phyloP scores from a whole-genome alignment of 2,888 invertebrate genomes.

The Chirona hameri region DNA sequence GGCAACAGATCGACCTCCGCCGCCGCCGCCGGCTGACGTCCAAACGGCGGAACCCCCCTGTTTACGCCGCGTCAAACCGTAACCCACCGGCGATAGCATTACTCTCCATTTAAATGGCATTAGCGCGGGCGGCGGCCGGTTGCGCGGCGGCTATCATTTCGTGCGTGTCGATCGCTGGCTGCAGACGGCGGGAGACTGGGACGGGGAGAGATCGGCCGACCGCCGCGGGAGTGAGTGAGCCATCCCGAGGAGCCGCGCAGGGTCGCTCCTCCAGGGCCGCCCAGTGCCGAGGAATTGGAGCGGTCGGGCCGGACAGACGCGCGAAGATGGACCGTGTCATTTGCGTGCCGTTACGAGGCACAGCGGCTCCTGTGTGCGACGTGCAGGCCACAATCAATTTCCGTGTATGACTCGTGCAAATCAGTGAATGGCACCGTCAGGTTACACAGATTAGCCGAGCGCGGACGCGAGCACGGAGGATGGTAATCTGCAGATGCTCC shows the following conservation, averaged over 20 bases:
- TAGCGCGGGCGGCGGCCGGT: not conserved
- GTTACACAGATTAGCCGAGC: not conserved
- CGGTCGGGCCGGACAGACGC: not conserved
- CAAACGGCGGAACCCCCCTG: not conserved
- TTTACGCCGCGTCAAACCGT: not conserved
- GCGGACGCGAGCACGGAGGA: too few species aligned
- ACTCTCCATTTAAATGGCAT: not conserved
- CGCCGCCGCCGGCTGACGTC: too few species aligned
- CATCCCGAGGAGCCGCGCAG: not conserved
- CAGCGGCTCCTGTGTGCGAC: not conserved
- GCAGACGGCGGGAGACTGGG: not conserved
- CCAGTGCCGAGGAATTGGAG: not conserved
- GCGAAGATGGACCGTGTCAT: not conserved
- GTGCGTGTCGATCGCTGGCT: not conserved
- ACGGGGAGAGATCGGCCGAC: not conserved
- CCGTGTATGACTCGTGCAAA: not conserved
- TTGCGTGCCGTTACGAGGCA: not conserved
- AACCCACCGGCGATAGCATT: not conserved
- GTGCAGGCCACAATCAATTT: not conserved
- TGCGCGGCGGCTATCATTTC: not conserved
- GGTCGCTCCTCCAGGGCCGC: not conserved
- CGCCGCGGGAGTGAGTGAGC: not conserved
- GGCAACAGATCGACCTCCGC: too few species aligned
- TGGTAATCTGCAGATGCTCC: too few species aligned
- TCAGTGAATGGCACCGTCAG: not conserved